These are phyloP conservation scores for Gymnoscelis rufifasciata DNA, from an alignment of 2,888 invertebrate species.

Conservation along the genomic window DNA sequence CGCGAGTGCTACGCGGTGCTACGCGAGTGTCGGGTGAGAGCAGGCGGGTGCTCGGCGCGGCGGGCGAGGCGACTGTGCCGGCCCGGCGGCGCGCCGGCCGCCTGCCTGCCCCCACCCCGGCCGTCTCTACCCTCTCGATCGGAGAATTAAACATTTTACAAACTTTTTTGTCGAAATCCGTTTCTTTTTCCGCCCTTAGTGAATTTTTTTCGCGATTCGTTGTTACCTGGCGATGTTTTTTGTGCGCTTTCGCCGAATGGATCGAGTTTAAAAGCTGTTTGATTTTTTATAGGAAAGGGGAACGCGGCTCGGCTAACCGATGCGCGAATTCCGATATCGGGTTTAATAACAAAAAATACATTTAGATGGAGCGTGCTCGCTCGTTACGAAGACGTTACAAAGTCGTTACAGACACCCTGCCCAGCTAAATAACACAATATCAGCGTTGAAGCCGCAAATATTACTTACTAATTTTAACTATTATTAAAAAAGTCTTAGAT, in stretches of 20 bases:
- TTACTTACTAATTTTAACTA: no score
- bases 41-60: constrained; percentile 10
- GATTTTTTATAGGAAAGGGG: constrained; percentile 73
- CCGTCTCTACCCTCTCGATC: constrained; percentile 43
- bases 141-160: constrained; percentile 64
- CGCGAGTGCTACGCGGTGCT: no score
- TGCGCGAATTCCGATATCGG: constrained; percentile 75
- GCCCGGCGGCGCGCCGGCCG: constrained; percentile 21
- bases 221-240: constrained; percentile 77
- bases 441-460: no score
- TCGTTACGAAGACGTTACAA: constrained; percentile 26
- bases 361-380: constrained; percentile 37
- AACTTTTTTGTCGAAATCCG: constrained; percentile 74
- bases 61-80: constrained; percentile 13
- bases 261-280: constrained; percentile 76
- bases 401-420: background rate
- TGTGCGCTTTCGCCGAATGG: constrained; percentile 57
- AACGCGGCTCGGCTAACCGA: constrained; percentile 66
- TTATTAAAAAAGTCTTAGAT: no score
- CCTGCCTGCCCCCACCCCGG: constrained; percentile 32
- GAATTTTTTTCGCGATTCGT: constrained; percentile 74
- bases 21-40: background rate
- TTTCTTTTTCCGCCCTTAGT: constrained; percentile 78
- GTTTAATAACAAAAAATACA: constrained; percentile 49
- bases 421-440: no score